These are phyloP conservation scores for Arenicola marina DNA, from an alignment of 2,888 invertebrate species.

Conservation along the genomic window DNA sequence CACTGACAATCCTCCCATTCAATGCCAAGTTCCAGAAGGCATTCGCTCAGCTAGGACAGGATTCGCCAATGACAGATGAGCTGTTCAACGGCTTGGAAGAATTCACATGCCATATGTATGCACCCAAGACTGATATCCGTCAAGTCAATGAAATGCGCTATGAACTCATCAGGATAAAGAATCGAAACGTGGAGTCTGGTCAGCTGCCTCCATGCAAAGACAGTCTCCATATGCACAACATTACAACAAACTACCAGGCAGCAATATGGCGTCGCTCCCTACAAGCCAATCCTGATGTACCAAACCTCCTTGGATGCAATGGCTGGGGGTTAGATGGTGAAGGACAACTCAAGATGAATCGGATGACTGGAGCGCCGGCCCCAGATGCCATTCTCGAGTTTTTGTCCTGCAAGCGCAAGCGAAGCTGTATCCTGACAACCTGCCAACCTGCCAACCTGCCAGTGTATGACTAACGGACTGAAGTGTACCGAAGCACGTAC, in stretches of 20 bases:
- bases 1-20: constrained; percentile 18
- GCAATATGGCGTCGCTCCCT: constrained; percentile 23
- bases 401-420: constrained; percentile 16
- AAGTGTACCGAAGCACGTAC: constrained; percentile 15
- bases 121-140: background rate
- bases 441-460: constrained; percentile 7
- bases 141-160: constrained; percentile 23
- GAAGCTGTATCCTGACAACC: too few relatives aligned
- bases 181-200: constrained; percentile 16
- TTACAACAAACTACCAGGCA: constrained; percentile 24
- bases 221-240: constrained; percentile 7
- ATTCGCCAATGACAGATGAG: background rate
- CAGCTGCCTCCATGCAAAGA: constrained; percentile 26
- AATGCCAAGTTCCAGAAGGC: background rate
- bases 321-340: background rate
- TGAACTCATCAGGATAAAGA: constrained; percentile 19
- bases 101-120: constrained; percentile 4
- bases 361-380: constrained; percentile 5
- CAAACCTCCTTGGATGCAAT: constrained; percentile 10
- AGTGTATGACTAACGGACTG: constrained; percentile 15
- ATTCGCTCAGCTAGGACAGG: background rate
- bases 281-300: constrained; percentile 16
- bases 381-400: constrained; percentile 19
- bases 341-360: background rate
- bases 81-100: background rate